phyloP scores from a whole-genome alignment of 2,888 invertebrate species.

The Theretra japonica region DNA sequence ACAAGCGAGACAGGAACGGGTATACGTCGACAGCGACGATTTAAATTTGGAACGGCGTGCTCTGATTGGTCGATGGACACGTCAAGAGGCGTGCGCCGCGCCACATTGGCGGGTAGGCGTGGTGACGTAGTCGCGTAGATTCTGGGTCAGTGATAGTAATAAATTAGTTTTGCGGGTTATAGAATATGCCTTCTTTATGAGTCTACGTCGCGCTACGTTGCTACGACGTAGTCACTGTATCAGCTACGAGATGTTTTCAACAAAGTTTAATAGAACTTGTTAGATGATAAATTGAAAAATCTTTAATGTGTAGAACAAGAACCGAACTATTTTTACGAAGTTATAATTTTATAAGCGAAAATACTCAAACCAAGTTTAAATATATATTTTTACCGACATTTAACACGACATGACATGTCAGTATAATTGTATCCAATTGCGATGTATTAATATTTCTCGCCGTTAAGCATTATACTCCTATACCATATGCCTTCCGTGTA shows the following conservation, averaged over 20 bases:
- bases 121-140: constrained; percentile 64
- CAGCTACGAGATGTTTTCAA: constrained; percentile 17
- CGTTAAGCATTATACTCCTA: no score
- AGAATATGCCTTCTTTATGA: constrained; percentile 61
- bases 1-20: constrained; percentile 68
- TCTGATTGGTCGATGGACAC: constrained; percentile 79
- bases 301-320: neutral
- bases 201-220: constrained; percentile 53
- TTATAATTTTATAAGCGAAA: neutral
- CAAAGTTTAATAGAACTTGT: neutral
- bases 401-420: no score
- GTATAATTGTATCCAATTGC: no score
- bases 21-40: constrained; percentile 64
- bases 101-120: constrained; percentile 70
- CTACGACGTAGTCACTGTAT: constrained; percentile 64
- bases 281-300: neutral
- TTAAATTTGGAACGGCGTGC: constrained; percentile 64
- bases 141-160: constrained; percentile 66
- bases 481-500: no score
- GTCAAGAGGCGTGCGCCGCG: constrained; percentile 72
- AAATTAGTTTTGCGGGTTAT: constrained; percentile 67
- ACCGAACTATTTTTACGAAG: neutral
- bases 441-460: no score
- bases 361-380: no score
- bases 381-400: no score